Percentiles rank a stretch among this genome's conserved stretches.
These are phyloP conservation scores for Apamea monoglypha DNA, from an alignment of 2,888 invertebrate species.

Conservation along the genomic window DNA sequence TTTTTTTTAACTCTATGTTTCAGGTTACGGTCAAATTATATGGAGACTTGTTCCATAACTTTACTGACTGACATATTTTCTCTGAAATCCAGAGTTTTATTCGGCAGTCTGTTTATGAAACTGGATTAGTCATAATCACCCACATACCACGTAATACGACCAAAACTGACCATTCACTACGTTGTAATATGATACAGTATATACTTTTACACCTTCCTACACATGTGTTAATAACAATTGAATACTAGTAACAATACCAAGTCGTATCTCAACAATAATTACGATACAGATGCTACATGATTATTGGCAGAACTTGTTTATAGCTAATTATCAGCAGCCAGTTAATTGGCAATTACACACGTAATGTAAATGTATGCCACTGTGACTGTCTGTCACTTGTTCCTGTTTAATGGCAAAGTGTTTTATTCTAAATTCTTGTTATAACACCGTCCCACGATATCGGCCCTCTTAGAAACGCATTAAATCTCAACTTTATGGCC, in stretches of 20 bases:
- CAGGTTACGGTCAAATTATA: background rate
- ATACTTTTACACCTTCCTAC: background rate
- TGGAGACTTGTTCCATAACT: background rate
- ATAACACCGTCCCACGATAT: too few species aligned
- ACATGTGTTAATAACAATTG: background rate
- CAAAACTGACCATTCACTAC: background rate
- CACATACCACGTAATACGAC: background rate
- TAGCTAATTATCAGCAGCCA: slow-evolving; percentile 32
- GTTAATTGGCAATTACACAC: slow-evolving; percentile 44
- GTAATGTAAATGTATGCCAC: slow-evolving; percentile 25
- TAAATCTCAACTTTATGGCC: too few species aligned
- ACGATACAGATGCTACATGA: slow-evolving; percentile 31
- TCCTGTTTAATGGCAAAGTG: too few species aligned
- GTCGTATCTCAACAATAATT: slow-evolving; percentile 34
- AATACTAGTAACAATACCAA: background rate
- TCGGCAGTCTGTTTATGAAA: background rate
- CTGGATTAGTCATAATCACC: background rate
- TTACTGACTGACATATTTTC: background rate
- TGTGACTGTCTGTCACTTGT: too few species aligned
- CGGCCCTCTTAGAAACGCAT: too few species aligned
- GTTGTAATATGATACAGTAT: background rate
- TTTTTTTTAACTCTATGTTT: too few species aligned
- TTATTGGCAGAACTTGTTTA: slow-evolving; percentile 38
- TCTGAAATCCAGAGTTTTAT: background rate
- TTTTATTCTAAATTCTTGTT: too few species aligned